These are phyloP conservation scores for Chamaea fasciata DNA, from an alignment of 2,113 vertebrate genomes.

Conservation along the genomic window DNA sequence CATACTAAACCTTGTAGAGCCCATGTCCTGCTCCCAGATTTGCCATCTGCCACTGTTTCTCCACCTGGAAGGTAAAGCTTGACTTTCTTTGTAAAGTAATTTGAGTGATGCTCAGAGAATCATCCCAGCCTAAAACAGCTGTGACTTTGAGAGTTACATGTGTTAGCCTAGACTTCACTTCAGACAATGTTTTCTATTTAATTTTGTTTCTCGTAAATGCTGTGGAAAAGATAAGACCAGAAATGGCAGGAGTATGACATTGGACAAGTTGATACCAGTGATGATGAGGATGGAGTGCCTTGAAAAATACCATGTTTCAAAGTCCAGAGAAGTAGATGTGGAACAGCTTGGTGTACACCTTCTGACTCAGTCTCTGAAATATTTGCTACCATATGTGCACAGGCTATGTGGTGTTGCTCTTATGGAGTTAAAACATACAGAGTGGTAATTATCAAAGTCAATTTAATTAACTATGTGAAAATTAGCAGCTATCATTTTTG, in stretches of 20 bases:
- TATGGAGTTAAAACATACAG: neutral
- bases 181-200: neutral
- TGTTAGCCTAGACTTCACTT: neutral
- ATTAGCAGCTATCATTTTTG: constrained; percentile 21
- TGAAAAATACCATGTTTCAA: neutral
- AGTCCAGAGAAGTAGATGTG: neutral
- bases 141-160: neutral
- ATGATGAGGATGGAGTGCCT: neutral
- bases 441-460: constrained; percentile 4
- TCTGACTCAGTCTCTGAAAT: neutral
- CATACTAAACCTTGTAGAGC: neutral
- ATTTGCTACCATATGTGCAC: neutral
- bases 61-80: neutral
- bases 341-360: neutral
- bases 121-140: neutral
- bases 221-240: neutral
- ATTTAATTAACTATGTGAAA: constrained; percentile 26
- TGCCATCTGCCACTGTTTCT: neutral
- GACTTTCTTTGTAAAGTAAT: neutral
- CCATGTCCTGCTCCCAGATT: neutral
- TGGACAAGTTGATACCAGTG: neutral
- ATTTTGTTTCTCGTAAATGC: neutral
- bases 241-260: neutral
- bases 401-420: neutral
- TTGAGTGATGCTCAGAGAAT: neutral